phyloP scores from a whole-genome alignment of 1,140 invertebrate genomes.

The Trypoxylus dichotomus region DNA sequence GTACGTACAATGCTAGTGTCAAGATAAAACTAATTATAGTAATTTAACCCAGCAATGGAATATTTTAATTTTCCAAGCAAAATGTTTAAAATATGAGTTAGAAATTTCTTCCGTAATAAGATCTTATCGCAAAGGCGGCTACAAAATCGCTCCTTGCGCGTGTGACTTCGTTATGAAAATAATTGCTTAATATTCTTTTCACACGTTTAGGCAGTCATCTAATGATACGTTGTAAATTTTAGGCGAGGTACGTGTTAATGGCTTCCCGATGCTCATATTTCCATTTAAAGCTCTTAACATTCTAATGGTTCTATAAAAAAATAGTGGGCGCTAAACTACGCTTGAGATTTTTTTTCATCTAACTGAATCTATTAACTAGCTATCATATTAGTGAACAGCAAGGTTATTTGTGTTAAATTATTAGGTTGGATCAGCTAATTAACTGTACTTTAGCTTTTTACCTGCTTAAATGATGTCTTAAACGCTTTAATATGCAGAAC shows the following conservation, averaged over 20 bases:
- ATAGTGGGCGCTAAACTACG: background rate
- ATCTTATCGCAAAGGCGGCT: constrained; percentile 1
- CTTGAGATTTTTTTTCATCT: background rate
- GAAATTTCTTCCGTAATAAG: background rate
- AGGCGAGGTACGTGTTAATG: background rate
- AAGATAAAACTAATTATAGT: background rate
- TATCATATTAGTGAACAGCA: background rate
- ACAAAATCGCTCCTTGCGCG: background rate
- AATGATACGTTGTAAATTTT: background rate
- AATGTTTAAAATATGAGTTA: background rate
- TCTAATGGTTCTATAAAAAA: background rate
- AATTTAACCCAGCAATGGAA: background rate
- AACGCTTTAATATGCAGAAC: no score
- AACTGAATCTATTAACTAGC: background rate
- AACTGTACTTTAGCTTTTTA: no score
- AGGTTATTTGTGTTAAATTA: no score
- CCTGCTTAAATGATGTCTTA: no score
- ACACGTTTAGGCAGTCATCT: background rate
- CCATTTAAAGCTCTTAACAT: background rate
- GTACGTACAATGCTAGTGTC: background rate
- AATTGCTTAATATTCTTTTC: constrained; percentile 5
- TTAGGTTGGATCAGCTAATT: no score
- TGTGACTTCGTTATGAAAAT: background rate
- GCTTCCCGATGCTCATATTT: background rate
- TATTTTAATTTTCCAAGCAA: background rate